Conservation (phyloP, 23 tunicate genomes). For the Styela plicata region DNA sequence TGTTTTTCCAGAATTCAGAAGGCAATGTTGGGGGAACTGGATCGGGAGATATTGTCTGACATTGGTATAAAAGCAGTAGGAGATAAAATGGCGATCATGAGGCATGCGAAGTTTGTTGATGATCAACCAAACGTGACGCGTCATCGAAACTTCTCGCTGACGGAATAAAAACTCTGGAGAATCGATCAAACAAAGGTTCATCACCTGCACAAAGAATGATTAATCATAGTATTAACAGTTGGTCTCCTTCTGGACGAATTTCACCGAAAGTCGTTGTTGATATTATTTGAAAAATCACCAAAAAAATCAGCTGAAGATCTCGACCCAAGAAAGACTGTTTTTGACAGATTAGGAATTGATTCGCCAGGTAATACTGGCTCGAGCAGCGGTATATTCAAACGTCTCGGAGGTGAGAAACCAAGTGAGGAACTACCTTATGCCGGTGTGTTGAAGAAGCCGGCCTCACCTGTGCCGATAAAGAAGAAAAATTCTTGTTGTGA, state of each 20-base stretch:
- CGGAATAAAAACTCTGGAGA: constrained; percentile 7
- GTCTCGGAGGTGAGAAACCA: constrained; percentile 43
- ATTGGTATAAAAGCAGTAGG: constrained; percentile 91
- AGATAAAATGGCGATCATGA: constrained; percentile 73
- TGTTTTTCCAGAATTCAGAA: constrained; percentile 46
- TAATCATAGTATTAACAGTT: neutral
- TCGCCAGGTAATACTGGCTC: neutral
- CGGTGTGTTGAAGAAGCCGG: constrained; percentile 22
- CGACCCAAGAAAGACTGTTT: constrained; percentile 35
- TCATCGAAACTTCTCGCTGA: constrained; percentile 22
- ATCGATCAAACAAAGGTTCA: neutral
- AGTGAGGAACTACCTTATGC: constrained; percentile 4
- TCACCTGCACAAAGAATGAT: constrained; percentile 16
- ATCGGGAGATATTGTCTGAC: constrained; percentile 60
- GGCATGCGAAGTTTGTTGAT: constrained; percentile 60
- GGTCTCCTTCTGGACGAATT: neutral
- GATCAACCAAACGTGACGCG: constrained; percentile 37
- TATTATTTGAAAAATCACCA: neutral
- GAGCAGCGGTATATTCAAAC: constrained; percentile 36
- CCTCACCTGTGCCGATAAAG: neutral
- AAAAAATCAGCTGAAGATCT: neutral
- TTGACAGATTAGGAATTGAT: constrained; percentile 56
- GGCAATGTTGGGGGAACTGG: constrained; percentile 57
- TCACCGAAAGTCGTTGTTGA: neutral
- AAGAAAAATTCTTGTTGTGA: constrained; percentile 16